Conservation (phyloP, 2,113 vertebrate genomes). For the Dicaeum eximium region DNA sequence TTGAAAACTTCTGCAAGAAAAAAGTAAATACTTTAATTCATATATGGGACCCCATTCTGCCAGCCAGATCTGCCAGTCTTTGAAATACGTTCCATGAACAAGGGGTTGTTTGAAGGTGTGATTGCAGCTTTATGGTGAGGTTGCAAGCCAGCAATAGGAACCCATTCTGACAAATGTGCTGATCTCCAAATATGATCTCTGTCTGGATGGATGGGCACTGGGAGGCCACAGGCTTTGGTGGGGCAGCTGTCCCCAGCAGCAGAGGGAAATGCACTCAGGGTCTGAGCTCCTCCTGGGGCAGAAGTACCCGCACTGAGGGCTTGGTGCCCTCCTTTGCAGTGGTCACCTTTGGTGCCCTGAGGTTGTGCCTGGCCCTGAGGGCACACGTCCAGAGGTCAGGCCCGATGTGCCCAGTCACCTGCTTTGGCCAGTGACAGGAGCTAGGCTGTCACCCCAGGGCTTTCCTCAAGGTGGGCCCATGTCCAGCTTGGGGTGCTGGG, state of each 20-base stretch:
- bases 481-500: background rate
- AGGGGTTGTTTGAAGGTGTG: conserved; percentile 36
- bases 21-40: conserved; percentile 59
- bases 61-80: conserved; percentile 51
- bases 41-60: conserved; percentile 66
- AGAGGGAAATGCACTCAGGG: accelerated
- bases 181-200: background rate
- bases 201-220: accelerated
- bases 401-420: accelerated
- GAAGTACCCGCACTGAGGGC: accelerated
- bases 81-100: conserved; percentile 47
- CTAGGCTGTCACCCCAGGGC: accelerated
- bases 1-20: conserved; percentile 63
- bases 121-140: conserved; percentile 8
- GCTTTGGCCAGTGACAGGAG: accelerated
- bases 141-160: background rate
- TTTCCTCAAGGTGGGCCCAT: accelerated
- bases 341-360: no score
- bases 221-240: background rate
- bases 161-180: background rate
- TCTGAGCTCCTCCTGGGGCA: background rate
- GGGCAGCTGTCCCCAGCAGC: background rate
- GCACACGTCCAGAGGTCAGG: background rate
- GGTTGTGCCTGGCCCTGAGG: background rate
- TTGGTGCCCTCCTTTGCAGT: background rate